Percentiles rank a stretch among this genome's conserved stretches.
Conservation (phyloP, 2,113 vertebrate species). For the Clarias batrachus region DNA sequence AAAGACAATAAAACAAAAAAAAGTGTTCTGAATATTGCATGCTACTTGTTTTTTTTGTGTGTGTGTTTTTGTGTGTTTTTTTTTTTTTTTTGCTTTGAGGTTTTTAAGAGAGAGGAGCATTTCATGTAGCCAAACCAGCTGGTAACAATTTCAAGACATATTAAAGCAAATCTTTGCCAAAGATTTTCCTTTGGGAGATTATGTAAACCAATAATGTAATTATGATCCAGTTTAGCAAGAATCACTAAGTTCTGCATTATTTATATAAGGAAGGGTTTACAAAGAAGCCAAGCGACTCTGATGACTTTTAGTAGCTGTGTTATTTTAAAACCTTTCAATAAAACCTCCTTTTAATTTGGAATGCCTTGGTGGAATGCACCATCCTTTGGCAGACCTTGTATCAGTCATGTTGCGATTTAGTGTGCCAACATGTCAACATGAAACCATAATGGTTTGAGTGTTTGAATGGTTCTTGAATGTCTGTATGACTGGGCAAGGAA, state of each 20-base stretch:
- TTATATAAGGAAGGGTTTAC: slow-evolving; percentile 58
- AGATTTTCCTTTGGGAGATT: slow-evolving; percentile 69
- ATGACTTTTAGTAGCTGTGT: slow-evolving; percentile 55
- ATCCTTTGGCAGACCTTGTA: slow-evolving; percentile 16
- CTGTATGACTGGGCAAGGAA: slow-evolving; percentile 21
- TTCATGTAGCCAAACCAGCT: slow-evolving; percentile 73
- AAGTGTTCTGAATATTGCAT: slow-evolving; percentile 64
- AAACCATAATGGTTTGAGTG: slow-evolving; percentile 37
- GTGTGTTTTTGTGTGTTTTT: slow-evolving; percentile 32
- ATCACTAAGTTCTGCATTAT: slow-evolving; percentile 60
- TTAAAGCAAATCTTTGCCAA: slow-evolving; percentile 70
- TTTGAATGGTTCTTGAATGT: slow-evolving; percentile 30
- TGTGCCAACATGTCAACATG: slow-evolving; percentile 35
- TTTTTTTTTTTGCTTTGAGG: slow-evolving; percentile 64
- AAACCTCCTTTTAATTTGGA: slow-evolving; percentile 30
- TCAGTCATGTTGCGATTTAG: slow-evolving; percentile 24
- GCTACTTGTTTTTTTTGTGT: slow-evolving; percentile 62
- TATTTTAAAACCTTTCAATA: slow-evolving; percentile 39
- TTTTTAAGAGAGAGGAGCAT: slow-evolving; percentile 70
- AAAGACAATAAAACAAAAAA: slow-evolving; percentile 58
- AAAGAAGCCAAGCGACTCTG: slow-evolving; percentile 47
- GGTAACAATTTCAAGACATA: slow-evolving; percentile 76
- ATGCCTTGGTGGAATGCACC: slow-evolving; percentile 8
- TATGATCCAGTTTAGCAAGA: slow-evolving; percentile 65
- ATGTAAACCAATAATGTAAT: slow-evolving; percentile 73